These are phyloP conservation scores for Leptodactylus fuscus DNA, from an alignment of 2,113 vertebrate genomes.

Conservation along the genomic window DNA sequence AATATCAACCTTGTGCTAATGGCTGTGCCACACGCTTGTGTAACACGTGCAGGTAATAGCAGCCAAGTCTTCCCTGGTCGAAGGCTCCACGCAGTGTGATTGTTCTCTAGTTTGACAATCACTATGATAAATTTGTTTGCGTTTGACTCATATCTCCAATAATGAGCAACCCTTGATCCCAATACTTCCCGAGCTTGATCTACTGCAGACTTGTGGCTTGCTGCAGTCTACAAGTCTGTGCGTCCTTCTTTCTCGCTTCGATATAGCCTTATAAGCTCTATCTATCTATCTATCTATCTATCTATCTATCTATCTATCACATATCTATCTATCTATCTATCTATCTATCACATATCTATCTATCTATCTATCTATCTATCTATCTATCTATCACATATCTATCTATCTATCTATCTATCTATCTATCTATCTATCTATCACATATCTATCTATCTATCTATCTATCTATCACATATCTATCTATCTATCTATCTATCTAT, in stretches of 20 bases:
- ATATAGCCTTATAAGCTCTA: neutral
- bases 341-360: neutral
- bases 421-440: no score
- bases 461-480: no score
- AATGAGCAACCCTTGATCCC: constrained; percentile 51
- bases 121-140: constrained; percentile 52
- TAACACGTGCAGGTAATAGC: constrained; percentile 11
- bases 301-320: no score
- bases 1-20: constrained; percentile 10
- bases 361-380: no score
- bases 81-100: neutral
- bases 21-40: neutral
- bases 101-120: constrained; percentile 5
- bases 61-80: neutral
- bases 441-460: no score
- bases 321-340: no score
- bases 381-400: no score
- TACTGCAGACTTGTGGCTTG: constrained; percentile 24
- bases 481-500: no score
- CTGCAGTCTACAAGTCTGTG: neutral
- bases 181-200: constrained; percentile 7
- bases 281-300: neutral
- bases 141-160: constrained; percentile 42
- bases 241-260: neutral
- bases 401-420: no score